phyloP scores from a whole-genome alignment of 2,797 vertebrate species.

The Ctenochaetus hawaiiensis region DNA sequence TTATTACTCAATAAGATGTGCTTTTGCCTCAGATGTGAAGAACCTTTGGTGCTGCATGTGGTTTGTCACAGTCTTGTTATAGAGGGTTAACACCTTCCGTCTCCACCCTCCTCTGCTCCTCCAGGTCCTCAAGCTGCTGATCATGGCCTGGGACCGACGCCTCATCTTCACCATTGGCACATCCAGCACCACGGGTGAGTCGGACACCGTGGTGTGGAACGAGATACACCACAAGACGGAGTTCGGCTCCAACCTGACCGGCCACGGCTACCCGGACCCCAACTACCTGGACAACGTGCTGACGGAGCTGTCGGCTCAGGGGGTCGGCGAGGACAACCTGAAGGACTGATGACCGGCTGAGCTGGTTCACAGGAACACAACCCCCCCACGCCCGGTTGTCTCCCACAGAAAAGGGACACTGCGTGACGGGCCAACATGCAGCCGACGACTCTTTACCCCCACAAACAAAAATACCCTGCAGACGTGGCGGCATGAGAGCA shows the following conservation, averaged over 20 bases:
- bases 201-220: conserved; percentile 97
- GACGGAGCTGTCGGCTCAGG: conserved; percentile 93
- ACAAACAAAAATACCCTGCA: conserved; percentile 48
- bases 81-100: neutral
- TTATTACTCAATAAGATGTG: no score
- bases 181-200: conserved; percentile 96
- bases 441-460: conserved; percentile 52
- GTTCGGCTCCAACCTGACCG: conserved; percentile 96
- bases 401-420: conserved; percentile 47
- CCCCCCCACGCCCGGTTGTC: conserved; percentile 25
- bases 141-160: conserved; percentile 94
- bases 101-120: neutral
- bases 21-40: no score
- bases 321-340: conserved; percentile 90
- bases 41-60: no score
- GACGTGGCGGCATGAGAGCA: conserved; percentile 54
- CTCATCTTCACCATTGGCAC: conserved; percentile 98
- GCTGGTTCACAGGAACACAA: conserved; percentile 42
- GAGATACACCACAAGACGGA: conserved; percentile 99
- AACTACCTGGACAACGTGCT: conserved; percentile 97
- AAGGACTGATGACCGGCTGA: conserved; percentile 88
- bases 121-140: conserved; percentile 93
- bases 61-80: no score
- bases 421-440: conserved; percentile 56
- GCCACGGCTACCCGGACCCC: conserved; percentile 95